phyloP scores from a whole-genome alignment of 1,140 invertebrate species.

The Diachasma alloeum region DNA sequence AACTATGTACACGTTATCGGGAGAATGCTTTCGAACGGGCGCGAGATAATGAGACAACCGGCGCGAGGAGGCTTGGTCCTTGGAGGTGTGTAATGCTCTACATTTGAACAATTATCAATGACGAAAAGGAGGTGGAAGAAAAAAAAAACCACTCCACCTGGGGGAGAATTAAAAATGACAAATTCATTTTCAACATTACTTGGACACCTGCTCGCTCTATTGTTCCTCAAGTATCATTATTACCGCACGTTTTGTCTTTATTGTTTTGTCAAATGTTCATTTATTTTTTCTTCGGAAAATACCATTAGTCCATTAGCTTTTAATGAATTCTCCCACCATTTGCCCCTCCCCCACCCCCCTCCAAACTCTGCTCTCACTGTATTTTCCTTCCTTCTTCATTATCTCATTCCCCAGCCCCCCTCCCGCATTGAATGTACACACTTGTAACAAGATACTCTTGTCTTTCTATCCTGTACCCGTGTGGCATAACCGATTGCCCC shows the following conservation, averaged over 20 bases:
- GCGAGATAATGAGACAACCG: neutral
- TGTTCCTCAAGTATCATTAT: neutral
- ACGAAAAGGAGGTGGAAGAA: neutral
- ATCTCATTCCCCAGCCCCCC: neutral
- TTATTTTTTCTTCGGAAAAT: neutral
- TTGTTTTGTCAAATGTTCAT: neutral
- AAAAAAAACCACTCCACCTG: neutral
- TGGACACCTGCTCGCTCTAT: neutral
- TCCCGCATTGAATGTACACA: neutral
- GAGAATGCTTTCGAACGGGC: neutral
- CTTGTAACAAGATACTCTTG: neutral
- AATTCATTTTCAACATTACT: neutral
- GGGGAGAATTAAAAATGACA: neutral
- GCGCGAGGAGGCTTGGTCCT: neutral
- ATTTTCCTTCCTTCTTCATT: neutral
- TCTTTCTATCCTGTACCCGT: neutral
- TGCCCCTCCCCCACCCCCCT: neutral
- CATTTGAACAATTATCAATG: neutral
- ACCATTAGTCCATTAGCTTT: neutral
- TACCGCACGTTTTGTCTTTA: neutral
- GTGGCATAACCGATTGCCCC: neutral
- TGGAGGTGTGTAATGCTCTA: neutral
- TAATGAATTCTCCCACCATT: slow-evolving; percentile 9
- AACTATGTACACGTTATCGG: neutral
- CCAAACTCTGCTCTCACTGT: neutral